Evolutionary conservation across 2,113 vertebrate genomes (phyloP), one percentile per base, ranked within the genome.

Genomic region (Burhinus bistriatus): DNA sequence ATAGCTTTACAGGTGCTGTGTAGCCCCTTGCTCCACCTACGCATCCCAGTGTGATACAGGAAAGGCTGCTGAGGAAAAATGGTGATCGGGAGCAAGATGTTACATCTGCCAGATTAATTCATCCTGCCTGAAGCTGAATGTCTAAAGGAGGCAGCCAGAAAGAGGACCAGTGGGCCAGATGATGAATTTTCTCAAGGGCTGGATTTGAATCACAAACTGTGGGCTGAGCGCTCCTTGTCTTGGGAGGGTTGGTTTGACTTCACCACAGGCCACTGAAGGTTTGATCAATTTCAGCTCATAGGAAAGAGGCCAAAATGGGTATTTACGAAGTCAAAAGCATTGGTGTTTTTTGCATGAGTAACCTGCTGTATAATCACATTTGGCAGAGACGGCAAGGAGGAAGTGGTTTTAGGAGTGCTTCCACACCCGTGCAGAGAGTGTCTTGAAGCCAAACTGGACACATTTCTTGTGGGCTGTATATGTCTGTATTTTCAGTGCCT

Each of bases 311-410:
- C 42, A 82, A 65, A 87, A 62, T 12, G 5, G 29, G 5, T 73
- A 61, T 88, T 90, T 80, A 66, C 34, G 29, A 93, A 92, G 64
- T 83, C 27, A 86, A 83, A 88, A 65, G n/a, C 11, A 11, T 11
- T 45, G 10, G 30, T 65, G 12, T 3, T 61, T 87, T 76, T 65
- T 32, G 15, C 30, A 54, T 61, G 62, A 69, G 29, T 72, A 75
- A 90, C n/a, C 71, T 80, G 30, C 34, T 59, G 25, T 26, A 14
- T 62, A 42, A 29, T 52, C 38, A 34, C 2, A 3, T 30, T 80
- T 26, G 9, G 6, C 69, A 22, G 36, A 86, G 13, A 70, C 44
- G 25, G 34, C 22, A 88, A 86, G 58, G 17, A 51, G 20, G 36
- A 65, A 80, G 15, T 26, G 34, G 9, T 52, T 82, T 68, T 26